Percentiles rank a stretch among this genome's conserved stretches.
phyloP scores from a whole-genome alignment of 2,888 invertebrate species.

The Campoplex nolae region DNA sequence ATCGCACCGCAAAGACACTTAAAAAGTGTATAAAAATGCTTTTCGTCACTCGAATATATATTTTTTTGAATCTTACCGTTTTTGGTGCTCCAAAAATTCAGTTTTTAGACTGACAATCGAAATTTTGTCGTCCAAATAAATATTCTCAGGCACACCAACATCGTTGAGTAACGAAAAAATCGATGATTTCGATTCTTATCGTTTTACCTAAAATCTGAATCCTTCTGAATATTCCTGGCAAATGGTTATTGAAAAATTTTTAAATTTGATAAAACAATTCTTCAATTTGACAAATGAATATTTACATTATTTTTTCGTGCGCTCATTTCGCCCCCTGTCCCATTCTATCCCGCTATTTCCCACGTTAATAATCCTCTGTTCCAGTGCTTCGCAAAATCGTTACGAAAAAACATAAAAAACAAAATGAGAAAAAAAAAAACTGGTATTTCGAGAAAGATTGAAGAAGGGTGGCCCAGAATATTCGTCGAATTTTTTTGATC shows the following conservation, averaged over 20 bases:
- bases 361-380: background rate
- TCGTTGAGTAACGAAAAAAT: background rate
- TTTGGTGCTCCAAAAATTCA: too few relatives aligned
- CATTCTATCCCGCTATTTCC: background rate
- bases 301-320: background rate
- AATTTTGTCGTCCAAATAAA: background rate
- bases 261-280: background rate
- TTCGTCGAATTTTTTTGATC: conserved; percentile 3
- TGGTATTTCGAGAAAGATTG: background rate
- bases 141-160: too few relatives aligned
- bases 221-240: background rate
- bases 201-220: background rate
- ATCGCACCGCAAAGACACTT: too few relatives aligned
- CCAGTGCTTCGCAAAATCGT: background rate
- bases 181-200: background rate
- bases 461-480: background rate
- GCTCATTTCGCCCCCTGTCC: background rate
- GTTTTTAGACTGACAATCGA: background rate
- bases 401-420: background rate
- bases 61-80: too few relatives aligned
- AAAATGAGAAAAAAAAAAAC: background rate
- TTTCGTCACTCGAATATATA: background rate
- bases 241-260: background rate
- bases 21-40: background rate
- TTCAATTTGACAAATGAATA: background rate